Percentiles rank a stretch among this genome's conserved stretches.
These are phyloP conservation scores for Drosophila maculinotata DNA, from an alignment of 2,888 invertebrate species.

Conservation along the genomic window DNA sequence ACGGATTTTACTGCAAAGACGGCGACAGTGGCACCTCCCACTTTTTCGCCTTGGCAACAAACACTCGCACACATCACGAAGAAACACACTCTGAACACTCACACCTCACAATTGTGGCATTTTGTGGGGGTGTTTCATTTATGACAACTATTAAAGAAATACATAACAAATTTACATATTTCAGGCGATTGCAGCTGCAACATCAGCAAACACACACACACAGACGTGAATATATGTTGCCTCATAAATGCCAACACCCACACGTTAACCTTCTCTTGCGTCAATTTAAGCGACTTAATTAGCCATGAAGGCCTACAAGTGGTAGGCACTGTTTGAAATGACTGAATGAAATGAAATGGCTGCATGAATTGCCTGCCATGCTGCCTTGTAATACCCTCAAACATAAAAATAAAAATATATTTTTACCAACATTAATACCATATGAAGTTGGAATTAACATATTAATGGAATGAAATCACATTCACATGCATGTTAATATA, in stretches of 20 bases:
- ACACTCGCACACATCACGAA: slow-evolving; percentile 15
- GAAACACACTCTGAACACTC: slow-evolving; percentile 7
- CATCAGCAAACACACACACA: slow-evolving; percentile 5
- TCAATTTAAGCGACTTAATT: slow-evolving; percentile 74
- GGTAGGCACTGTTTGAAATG: slow-evolving; percentile 38
- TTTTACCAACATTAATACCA: no score
- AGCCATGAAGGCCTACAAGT: slow-evolving; percentile 77
- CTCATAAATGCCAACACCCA: slow-evolving; percentile 75
- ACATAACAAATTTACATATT: slow-evolving; percentile 62
- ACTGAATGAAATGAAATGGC: slow-evolving; percentile 29
- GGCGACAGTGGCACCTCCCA: slow-evolving; percentile 31
- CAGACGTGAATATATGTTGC: slow-evolving; percentile 41
- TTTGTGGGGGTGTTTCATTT: slow-evolving; percentile 64
- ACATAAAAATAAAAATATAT: neutral
- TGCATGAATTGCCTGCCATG: slow-evolving; percentile 17
- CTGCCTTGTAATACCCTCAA: slow-evolving; percentile 25
- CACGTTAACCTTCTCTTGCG: slow-evolving; percentile 70
- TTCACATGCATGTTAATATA: slow-evolving; percentile 23
- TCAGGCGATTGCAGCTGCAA: slow-evolving; percentile 71
- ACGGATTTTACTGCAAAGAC: slow-evolving; percentile 28
- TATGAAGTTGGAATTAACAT: no score
- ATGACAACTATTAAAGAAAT: slow-evolving; percentile 65
- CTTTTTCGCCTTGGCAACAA: slow-evolving; percentile 51
- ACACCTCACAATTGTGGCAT: slow-evolving; percentile 58
- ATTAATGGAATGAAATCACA: neutral